These are phyloP conservation scores for Euborellia annulipes DNA, from an alignment of 1,140 invertebrate species.

Conservation along the genomic window DNA sequence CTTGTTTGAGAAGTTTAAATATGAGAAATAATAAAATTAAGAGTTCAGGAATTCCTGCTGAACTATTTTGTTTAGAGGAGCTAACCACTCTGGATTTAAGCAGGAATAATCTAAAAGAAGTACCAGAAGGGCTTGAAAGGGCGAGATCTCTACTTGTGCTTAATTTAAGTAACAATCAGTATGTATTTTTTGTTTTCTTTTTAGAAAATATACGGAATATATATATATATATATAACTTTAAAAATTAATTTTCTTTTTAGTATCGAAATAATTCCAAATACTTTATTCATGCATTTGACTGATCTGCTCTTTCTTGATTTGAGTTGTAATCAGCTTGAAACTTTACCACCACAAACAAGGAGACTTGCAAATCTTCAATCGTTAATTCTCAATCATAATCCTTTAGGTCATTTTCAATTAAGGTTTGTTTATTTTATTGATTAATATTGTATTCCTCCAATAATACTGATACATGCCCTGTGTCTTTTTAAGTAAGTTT, in stretches of 20 bases:
- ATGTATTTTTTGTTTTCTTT: no score
- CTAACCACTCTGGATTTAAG: conserved; percentile 92
- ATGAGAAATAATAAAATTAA: conserved; percentile 87
- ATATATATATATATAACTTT: no score
- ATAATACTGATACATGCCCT: no score
- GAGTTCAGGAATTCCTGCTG: conserved; percentile 76
- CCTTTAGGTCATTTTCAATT: conserved; percentile 94
- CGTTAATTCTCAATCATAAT: conserved; percentile 89
- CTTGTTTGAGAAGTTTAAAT: conserved; percentile 82
- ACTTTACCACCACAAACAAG: conserved; percentile 94
- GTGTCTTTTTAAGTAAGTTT: no score
- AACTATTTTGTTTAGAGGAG: conserved; percentile 87
- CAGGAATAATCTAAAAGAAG: conserved; percentile 85
- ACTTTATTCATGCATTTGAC: conserved; percentile 91
- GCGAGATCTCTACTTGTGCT: conserved; percentile 87
- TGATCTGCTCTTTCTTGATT: conserved; percentile 85
- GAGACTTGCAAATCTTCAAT: conserved; percentile 83
- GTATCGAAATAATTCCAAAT: conserved; percentile 84
- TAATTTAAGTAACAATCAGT: conserved; percentile 91
- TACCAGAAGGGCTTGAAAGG: conserved; percentile 87
- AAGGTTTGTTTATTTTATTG: conserved; percentile 36
- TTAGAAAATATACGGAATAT: no score
- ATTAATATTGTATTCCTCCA: neutral
- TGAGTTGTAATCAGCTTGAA: conserved; percentile 88
- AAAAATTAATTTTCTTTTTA: conserved; percentile 40